Percentiles rank a stretch among this genome's conserved stretches.
Conservation (phyloP, 2,888 invertebrate genomes). For the Dryobotodes eremita region DNA sequence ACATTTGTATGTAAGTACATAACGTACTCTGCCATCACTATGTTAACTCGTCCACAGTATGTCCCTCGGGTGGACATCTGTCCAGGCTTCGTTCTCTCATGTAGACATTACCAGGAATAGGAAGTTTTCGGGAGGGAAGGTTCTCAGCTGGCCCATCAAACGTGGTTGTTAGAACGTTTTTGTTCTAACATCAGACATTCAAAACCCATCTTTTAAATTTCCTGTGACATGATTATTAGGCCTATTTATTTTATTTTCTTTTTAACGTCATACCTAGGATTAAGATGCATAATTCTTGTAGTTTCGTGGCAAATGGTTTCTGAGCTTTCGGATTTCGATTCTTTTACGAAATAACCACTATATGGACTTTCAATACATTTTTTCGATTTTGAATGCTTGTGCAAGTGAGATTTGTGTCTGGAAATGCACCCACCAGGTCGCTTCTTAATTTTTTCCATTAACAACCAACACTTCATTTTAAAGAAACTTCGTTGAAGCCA, state of each 20-base stretch:
- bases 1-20: conserved; percentile 33
- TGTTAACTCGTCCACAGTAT: background rate
- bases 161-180: background rate
- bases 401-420: background rate
- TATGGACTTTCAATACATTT: background rate
- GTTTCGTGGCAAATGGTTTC: background rate
- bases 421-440: background rate
- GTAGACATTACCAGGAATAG: background rate
- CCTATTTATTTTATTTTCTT: background rate
- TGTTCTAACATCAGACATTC: too few species aligned
- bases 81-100: background rate
- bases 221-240: background rate
- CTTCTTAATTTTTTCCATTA: background rate
- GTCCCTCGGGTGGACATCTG: conserved; percentile 33
- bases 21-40: background rate
- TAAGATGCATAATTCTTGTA: background rate
- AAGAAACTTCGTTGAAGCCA: background rate
- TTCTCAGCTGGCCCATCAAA: background rate
- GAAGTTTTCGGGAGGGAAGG: background rate
- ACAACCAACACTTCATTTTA: background rate
- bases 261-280: too few species aligned
- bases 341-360: background rate
- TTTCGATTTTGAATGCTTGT: background rate
- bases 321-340: background rate
- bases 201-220: background rate